A percentile compares a stretch with the other conserved stretches of the same genome.
These are phyloP conservation scores for Atherinosoma microstoma DNA, from an alignment of 2,797 vertebrate species.

Conservation along the genomic window DNA sequence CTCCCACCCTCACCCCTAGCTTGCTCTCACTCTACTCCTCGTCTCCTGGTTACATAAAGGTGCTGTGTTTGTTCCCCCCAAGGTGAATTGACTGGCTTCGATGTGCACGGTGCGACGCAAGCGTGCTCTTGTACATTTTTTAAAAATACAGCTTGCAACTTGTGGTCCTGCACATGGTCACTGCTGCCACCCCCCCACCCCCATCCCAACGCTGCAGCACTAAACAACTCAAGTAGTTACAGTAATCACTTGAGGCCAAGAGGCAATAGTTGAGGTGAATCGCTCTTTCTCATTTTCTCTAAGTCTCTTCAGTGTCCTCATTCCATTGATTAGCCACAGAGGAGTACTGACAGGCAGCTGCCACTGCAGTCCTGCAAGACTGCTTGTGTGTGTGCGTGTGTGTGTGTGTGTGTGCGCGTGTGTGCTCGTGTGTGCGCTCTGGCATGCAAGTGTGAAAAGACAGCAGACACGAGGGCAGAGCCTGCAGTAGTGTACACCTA, in stretches of 20 bases:
- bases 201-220: constrained; percentile 44
- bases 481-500: constrained; percentile 55
- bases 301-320: constrained; percentile 56
- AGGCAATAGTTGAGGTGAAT: constrained; percentile 53
- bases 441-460: constrained; percentile 37
- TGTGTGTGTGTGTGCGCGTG: background rate
- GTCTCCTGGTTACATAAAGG: constrained; percentile 51
- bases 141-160: constrained; percentile 20
- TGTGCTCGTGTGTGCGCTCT: background rate
- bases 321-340: constrained; percentile 67
- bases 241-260: constrained; percentile 24
- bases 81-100: constrained; percentile 44
- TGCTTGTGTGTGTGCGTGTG: background rate
- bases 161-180: constrained; percentile 23
- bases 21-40: constrained; percentile 5
- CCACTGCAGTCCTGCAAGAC: constrained; percentile 63
- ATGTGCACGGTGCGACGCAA: constrained; percentile 9
- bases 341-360: constrained; percentile 59
- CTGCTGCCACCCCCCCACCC: constrained; percentile 32
- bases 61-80: constrained; percentile 36
- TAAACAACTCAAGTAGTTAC: constrained; percentile 55
- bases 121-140: constrained; percentile 33
- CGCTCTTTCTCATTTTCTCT: constrained; percentile 27
- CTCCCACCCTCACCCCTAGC: background rate
- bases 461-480: constrained; percentile 51